These are phyloP conservation scores for Pteromalus puparum DNA, from an alignment of 1,140 invertebrate genomes.

Conservation along the genomic window DNA sequence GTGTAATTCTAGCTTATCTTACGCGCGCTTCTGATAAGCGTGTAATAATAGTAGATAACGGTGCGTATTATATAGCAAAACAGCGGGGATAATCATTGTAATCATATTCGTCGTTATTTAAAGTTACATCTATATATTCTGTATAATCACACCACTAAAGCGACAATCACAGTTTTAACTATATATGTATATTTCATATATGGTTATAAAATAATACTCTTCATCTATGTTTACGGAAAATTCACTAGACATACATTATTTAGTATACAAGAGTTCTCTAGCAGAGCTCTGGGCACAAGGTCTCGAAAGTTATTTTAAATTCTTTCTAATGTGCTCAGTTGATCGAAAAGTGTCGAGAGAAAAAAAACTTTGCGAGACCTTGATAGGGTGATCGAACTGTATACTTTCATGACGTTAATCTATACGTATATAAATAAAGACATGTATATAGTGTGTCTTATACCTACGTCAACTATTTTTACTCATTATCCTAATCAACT, in stretches of 20 bases:
- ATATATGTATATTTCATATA: neutral
- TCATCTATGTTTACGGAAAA: neutral
- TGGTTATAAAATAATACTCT: neutral
- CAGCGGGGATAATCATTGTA: neutral
- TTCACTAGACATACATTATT: constrained; percentile 34
- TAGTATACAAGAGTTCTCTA: constrained; percentile 28
- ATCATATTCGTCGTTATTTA: neutral
- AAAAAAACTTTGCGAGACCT: constrained; percentile 28
- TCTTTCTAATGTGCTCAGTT: neutral
- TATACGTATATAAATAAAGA: constrained; percentile 22
- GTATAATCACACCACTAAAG: constrained; percentile 14
- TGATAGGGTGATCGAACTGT: neutral
- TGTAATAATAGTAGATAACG: neutral
- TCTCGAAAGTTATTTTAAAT: constrained; percentile 23
- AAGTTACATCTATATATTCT: neutral
- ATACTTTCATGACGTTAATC: neutral
- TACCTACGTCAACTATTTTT: constrained; percentile 42
- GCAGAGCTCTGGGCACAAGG: constrained; percentile 19
- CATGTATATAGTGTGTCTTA: neutral
- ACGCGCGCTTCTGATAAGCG: too few species aligned
- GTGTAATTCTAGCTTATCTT: too few species aligned
- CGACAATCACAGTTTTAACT: constrained; percentile 23
- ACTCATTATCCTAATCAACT: constrained; percentile 58
- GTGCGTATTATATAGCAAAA: neutral
- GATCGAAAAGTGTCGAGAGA: neutral